Conservation (phyloP, 1,140 invertebrate genomes). For the Cyphomyrmex costatus region DNA sequence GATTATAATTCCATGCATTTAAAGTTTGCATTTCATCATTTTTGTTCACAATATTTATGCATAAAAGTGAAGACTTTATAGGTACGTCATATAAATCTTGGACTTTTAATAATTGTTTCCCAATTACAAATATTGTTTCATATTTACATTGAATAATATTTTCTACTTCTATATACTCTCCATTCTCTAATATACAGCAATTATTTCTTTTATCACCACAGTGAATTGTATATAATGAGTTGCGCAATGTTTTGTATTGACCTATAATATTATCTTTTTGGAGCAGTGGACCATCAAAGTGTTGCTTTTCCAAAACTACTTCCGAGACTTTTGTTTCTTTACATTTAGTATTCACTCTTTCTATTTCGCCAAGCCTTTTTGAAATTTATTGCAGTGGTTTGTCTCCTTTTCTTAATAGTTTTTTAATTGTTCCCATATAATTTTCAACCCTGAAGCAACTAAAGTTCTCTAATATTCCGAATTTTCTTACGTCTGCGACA, state of each 20-base stretch:
- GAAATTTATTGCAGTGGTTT: constrained; percentile 53
- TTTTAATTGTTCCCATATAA: constrained; percentile 55
- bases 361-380: neutral
- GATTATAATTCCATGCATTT: neutral
- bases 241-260: constrained; percentile 6
- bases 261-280: neutral
- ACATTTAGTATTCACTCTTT: neutral
- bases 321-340: neutral
- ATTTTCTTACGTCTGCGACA: constrained; percentile 50
- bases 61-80: constrained; percentile 8
- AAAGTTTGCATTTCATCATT: constrained; percentile 7
- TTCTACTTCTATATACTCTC: constrained; percentile 3
- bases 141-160: constrained; percentile 14
- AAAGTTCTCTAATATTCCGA: constrained; percentile 56
- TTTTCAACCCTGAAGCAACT: constrained; percentile 66
- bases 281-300: neutral
- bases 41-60: too few species aligned
- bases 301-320: neutral
- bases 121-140: constrained; percentile 3
- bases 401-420: constrained; percentile 49
- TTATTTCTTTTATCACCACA: constrained; percentile 22
- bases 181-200: constrained; percentile 10
- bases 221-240: neutral
- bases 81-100: constrained; percentile 8
- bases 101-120: neutral